Evolutionary conservation across 2,113 vertebrate genomes (phyloP).

Genomic region (Macrotis lagotis): DNA sequence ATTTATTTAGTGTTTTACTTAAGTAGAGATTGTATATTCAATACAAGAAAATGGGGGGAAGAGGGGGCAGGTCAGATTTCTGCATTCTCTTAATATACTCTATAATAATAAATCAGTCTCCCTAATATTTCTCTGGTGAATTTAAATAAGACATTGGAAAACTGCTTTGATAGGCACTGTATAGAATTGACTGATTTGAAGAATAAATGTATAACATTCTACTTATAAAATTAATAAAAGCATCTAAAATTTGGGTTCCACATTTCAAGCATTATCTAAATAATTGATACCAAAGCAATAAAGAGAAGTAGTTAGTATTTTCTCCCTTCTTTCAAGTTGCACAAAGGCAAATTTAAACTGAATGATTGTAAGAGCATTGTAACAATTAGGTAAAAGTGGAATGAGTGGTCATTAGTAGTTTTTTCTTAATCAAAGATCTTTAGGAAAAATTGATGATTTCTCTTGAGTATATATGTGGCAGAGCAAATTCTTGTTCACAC

Average conservation of each 20-base stretch:
- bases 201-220: background rate
- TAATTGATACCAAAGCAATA: background rate
- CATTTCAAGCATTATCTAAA: background rate
- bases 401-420: background rate
- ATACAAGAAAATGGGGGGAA: background rate
- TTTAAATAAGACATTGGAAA: background rate
- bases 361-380: background rate
- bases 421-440: background rate
- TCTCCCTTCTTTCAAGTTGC: background rate
- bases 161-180: background rate
- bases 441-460: background rate
- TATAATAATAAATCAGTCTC: constrained; percentile 15
- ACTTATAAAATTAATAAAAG: background rate
- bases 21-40: constrained; percentile 58
- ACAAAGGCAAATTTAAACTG: background rate
- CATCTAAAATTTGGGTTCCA: background rate
- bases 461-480: background rate
- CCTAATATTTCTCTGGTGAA: background rate
- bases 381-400: background rate
- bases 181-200: background rate
- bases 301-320: background rate
- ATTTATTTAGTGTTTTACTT: constrained; percentile 67
- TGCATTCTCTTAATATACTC: background rate
- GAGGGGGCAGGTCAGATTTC: constrained; percentile 26
- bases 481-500: background rate